Evolutionary conservation across 2,113 vertebrate genomes (phyloP).

Genomic region (Dascyllus trimaculatus): DNA sequence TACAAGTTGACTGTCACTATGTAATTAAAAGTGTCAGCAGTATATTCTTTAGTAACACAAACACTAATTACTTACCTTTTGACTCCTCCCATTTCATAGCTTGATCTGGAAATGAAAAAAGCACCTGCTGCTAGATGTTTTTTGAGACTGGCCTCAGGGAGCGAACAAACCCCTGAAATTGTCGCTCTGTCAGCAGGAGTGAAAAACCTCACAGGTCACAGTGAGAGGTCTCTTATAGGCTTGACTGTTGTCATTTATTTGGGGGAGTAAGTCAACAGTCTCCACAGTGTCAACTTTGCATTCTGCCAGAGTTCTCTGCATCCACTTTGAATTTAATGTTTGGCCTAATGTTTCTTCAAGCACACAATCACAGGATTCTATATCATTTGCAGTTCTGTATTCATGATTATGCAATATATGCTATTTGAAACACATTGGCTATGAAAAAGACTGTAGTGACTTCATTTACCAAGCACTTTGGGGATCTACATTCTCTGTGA

Average conservation of each 20-base stretch:
- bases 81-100: constrained; percentile 59
- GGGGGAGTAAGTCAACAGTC: constrained; percentile 64
- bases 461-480: constrained; percentile 15
- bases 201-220: constrained; percentile 30
- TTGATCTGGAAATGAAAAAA: constrained; percentile 24
- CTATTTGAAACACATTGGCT: not conserved
- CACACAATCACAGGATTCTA: not conserved
- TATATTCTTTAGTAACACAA: not conserved
- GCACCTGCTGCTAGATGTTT: constrained; percentile 14
- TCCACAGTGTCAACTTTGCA: constrained; percentile 56
- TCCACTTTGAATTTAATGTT: constrained; percentile 21
- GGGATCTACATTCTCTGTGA: constrained; percentile 45
- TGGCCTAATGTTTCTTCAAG: not conserved
- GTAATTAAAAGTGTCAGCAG: not conserved
- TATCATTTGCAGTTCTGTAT: not conserved
- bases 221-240: constrained; percentile 56
- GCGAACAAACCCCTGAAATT: constrained; percentile 10
- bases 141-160: constrained; percentile 15
- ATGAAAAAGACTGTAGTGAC: not conserved
- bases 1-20: not conserved
- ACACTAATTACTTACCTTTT: constrained; percentile 52
- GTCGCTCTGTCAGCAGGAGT: constrained; percentile 39
- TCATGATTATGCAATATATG: not conserved
- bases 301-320: constrained; percentile 43
- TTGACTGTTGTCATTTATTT: constrained; percentile 59